These are phyloP conservation scores for Pelecanoides urinatrix DNA, from an alignment of 2,113 vertebrate genomes.

Conservation along the genomic window DNA sequence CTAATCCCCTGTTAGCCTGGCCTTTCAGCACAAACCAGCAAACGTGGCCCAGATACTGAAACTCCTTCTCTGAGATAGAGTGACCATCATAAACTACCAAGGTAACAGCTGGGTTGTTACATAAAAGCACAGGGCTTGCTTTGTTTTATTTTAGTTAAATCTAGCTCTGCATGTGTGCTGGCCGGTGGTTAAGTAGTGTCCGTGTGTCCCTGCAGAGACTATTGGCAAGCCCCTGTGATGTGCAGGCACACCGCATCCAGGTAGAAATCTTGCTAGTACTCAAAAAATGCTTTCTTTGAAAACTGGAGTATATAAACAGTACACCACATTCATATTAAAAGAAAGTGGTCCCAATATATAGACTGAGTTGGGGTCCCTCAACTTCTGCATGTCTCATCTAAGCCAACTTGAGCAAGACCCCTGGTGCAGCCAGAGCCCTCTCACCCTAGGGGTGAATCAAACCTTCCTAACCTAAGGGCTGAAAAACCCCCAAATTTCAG, in stretches of 20 bases:
- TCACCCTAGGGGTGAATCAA: not conserved
- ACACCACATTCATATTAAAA: not conserved
- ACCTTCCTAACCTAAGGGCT: not conserved
- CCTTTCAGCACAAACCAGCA: slow-evolving; percentile 10
- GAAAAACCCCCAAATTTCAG: fast-evolving
- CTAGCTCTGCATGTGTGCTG: not conserved
- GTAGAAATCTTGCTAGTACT: not conserved
- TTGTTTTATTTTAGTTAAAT: not conserved
- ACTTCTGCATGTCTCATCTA: not conserved
- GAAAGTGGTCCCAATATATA: not conserved
- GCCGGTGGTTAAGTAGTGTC: not conserved
- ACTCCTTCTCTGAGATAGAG: not conserved
- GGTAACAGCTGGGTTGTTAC: not conserved
- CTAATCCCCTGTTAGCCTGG: not conserved
- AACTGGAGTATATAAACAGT: not conserved
- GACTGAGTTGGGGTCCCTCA: not conserved
- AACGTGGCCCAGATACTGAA: not conserved
- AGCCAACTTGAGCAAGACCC: not conserved
- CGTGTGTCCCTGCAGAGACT: not conserved
- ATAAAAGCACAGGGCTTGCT: not conserved
- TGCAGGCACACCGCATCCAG: not conserved
- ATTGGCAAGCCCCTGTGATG: not conserved
- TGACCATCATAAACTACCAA: not conserved
- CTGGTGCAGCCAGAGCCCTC: not conserved
- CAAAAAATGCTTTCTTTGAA: not conserved